Evolutionary conservation across 2,797 vertebrate species (phyloP), one percentile per base, ranked within the genome.

Genomic region (Phoeniculus purpureus): DNA sequence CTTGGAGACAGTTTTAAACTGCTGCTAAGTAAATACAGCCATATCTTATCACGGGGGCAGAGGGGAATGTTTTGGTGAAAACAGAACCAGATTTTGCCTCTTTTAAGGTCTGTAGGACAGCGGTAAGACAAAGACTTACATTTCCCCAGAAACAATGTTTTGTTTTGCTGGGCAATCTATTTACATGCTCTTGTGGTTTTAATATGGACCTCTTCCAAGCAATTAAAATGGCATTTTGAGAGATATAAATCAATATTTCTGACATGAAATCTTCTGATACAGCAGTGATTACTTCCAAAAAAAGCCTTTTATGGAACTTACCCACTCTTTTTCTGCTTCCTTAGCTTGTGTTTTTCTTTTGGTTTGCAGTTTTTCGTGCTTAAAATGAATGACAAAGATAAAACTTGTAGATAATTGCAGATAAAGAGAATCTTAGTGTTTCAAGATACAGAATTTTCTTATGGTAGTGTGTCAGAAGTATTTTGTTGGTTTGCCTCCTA

Each of bases 141-240:
- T 40, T 59, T 40, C 0, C 0, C 3, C 4, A 2, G 10, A 40
- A 64, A 60, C 0, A 52, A 55, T 14, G 2, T 10, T 54, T 81
- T 64, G 0, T 2, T 82, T 74, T 64, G 2, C 48, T 66, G 19
- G 17, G 9, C 1, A 6, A 59, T 79, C 78, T 87, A 6, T 84
- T 43, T 73, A 65, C 9, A 18, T 37, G 8, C 10, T 81, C 10
- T 47, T 66, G 56, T 23, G 18, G 10, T 25, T 84, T 83, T 85
- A 40, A 74, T 71, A 64, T 81, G 25, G 11, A 77, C 61, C 14
- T 29, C 82, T 27, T 88, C 50, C 18, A 75, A 81, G 8, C 32
- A 64, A 65, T 48, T 31, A 89, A 51, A 94, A 80, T 45, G 4
- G 43, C 9, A 50, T 54, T 81, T 79, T 73, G 19, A 73, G 79